Evolutionary conservation across 2,888 invertebrate species (phyloP), one percentile per base, ranked within the genome.

Genomic region (Sepioteuthis lessoniana): DNA sequence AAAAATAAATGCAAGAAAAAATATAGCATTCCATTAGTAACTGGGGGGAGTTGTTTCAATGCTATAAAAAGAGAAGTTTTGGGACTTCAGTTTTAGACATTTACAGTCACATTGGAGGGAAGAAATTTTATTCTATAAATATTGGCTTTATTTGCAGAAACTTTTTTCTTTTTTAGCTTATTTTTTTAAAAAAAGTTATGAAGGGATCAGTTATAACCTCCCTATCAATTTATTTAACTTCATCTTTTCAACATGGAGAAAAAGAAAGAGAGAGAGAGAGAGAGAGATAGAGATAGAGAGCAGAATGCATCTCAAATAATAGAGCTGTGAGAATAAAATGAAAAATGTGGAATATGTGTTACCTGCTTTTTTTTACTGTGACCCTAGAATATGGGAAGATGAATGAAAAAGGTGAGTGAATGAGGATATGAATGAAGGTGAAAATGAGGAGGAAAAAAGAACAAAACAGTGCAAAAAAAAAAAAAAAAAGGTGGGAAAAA

Each of bases 331-430:
- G 38, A 47, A 92, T 92, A 47, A 91, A 92, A 42, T 92, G 92
- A 92, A 92, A 47, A 42, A 92, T n/a, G n/a, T 47, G 35, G 42
- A 47, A 92, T n/a, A 92, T 92, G 47, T 47, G 46, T 92, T 92
- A 92, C 92, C 92, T 92, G 92, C 46, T 92, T 92, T 92, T 92
- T 92, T 92, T 92, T 92, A 92, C 92, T 92, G 92, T 92, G 92
- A 92, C 92, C 92, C 92, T 92, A 92, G 46, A 92, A 92, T 92
- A 92, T 92, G 92, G 92, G 92, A 92, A 92, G 42, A 47, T 92
- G 92, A 47, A 92, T 42, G 47, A 92, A 92, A 47, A 92, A 46
- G n/a, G 47, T 42, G 46, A 47, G 92, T 76, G 76, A 76, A 76
- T 76, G 76, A 76, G 76, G 76, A 35, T 35, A 76, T 76, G 76